These are phyloP conservation scores for Entomobrya proxima DNA, from an alignment of 2,888 invertebrate genomes.

Conservation along the genomic window DNA sequence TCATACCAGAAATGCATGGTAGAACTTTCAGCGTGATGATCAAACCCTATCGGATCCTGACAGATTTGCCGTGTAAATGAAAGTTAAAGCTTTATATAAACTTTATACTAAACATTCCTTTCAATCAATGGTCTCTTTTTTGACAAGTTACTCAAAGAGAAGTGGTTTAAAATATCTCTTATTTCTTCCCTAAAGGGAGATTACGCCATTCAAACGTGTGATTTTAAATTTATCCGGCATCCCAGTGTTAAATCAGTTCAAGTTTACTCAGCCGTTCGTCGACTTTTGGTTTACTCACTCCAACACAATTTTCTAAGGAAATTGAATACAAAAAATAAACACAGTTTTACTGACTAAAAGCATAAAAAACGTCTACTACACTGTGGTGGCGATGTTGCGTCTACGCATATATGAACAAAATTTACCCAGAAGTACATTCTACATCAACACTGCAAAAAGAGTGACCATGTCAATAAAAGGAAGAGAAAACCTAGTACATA, in stretches of 20 bases:
- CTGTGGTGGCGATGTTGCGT: not conserved
- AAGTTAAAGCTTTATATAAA: not conserved
- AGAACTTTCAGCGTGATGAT: too few species aligned
- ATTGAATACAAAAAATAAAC: not conserved
- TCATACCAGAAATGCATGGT: too few species aligned
- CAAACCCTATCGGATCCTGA: too few species aligned
- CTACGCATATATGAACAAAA: too few species aligned
- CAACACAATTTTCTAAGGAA: not conserved
- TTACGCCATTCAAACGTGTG: slow-evolving; percentile 40
- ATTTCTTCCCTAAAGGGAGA: slow-evolving; percentile 20
- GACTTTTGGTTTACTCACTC: not conserved
- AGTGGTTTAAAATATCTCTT: not conserved
- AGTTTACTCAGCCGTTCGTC: slow-evolving; percentile 32
- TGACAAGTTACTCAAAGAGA: not conserved
- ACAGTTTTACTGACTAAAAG: not conserved
- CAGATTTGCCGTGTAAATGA: not conserved
- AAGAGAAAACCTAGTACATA: not conserved
- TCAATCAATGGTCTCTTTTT: slow-evolving; percentile 37
- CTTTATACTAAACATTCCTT: slow-evolving; percentile 20
- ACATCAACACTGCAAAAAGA: not conserved
- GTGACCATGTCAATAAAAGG: not conserved
- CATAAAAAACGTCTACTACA: not conserved
- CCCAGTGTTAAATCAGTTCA: slow-evolving; percentile 52
- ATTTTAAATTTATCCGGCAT: slow-evolving; percentile 63
- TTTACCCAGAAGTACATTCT: too few species aligned